Evolutionary conservation across 1,140 invertebrate genomes (phyloP), one percentile per base, ranked within the genome.

Genomic region (Zaprionus capensis): DNA sequence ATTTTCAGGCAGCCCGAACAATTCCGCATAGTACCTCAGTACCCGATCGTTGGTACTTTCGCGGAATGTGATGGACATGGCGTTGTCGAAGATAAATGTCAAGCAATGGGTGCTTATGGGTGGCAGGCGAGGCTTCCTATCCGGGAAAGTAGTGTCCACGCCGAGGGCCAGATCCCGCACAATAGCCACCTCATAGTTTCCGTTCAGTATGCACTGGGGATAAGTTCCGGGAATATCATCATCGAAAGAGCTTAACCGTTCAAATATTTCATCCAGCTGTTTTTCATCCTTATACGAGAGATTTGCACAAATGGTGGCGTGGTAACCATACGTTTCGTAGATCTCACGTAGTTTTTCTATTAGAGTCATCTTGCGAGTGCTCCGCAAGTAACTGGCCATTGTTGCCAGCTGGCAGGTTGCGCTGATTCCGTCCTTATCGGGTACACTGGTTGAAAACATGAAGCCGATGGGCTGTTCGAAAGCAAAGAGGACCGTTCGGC

Each of bases 31-130:
- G 92, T 99, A 98, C 94, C 99, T 99, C 55, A 99, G 95, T 94
- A 99, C 99, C 20, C 98, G 98, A 92, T 99, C 98, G 0, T 98
- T 99, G 15, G 98, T 98, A 93, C 98, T 99, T 1, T 97, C 98
- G 68, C 99, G 95, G 12, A 99, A 93, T 0, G 98, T 99, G 2
- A 96, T 94, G 4, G 96, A 94, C 80, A 97, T 95, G 2, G 97
- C 98, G 93, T 98, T 98, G 46, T 95, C 94, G 93, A 99, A 99
- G 12, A 95, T 95, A 91, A 99, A 99, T 1, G 98, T 98, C 12
- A 99, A 96, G 98, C 99, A 99, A 93, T 99, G 96, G 76, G 46
- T 94, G 72, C 94, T 94, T 17, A 96, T 97, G 1, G 94, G 93
- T 11, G 98, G 98, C 24, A 99, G 93, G 26, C 95, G 94, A 0